These are phyloP conservation scores for Nesidiocoris tenuis DNA, from an alignment of 2,888 invertebrate species.

Conservation along the genomic window DNA sequence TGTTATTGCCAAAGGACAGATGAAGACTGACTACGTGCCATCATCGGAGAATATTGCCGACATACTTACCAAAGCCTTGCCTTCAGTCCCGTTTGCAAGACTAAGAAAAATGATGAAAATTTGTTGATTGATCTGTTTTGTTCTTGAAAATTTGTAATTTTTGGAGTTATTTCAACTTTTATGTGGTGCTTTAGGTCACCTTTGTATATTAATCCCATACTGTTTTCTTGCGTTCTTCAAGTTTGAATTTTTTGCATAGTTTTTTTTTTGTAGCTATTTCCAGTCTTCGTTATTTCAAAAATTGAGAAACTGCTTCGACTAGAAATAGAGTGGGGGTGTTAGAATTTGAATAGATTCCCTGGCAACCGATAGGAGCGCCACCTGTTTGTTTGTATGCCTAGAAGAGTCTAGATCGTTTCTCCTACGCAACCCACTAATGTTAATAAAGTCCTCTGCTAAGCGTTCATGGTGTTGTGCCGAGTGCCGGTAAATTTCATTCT, in stretches of 20 bases:
- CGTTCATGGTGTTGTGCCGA: neutral
- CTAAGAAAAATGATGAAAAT: neutral
- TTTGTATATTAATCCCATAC: too few relatives aligned
- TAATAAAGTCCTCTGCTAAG: too few relatives aligned
- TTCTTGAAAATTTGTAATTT: too few relatives aligned
- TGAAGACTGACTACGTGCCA: conserved; percentile 3
- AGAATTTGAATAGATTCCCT: conserved; percentile 2
- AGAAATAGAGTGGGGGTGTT: conserved; percentile 12
- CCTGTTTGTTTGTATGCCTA: neutral
- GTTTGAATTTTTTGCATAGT: conserved; percentile 1
- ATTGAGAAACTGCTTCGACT: neutral
- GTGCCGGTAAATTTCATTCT: neutral
- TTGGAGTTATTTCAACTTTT: too few relatives aligned
- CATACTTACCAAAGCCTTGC: conserved; percentile 4
- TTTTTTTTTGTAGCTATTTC: conserved; percentile 8
- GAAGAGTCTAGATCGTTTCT: too few relatives aligned
- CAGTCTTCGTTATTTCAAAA: neutral
- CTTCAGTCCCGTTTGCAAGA: neutral
- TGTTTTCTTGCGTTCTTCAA: too few relatives aligned
- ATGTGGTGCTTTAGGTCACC: too few relatives aligned
- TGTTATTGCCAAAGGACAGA: conserved; percentile 3
- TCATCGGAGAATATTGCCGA: conserved; percentile 8
- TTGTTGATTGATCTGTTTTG: neutral
- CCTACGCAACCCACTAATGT: too few relatives aligned
- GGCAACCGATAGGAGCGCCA: neutral